Evolutionary conservation across 2,888 invertebrate genomes (phyloP), one percentile per base, ranked within the genome.

Genomic region (Melipona bicolor): DNA sequence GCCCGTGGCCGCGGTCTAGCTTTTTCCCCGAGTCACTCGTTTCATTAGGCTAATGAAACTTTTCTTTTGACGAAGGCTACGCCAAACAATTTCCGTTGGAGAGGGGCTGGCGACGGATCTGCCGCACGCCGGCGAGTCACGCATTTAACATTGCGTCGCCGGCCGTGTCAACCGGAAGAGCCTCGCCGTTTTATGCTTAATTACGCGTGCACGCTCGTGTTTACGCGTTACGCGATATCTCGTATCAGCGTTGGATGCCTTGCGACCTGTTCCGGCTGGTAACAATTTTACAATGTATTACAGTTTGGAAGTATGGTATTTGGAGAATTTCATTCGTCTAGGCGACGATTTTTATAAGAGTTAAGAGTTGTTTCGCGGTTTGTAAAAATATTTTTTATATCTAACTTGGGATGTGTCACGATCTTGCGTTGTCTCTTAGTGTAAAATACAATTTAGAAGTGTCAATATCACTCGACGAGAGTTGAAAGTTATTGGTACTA

Each of bases 41-140:
- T 92, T 92, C 92, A 92, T 92, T 92, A 92, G 90, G 81, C 89
- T 91, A 92, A 92, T 92, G 92, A 92, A 92, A 90, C 87, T 88
- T 90, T 91, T 89, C 89, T 90, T 91, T 84, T 86, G 85, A 86
- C 36, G 84, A 84, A 79, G 77, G 81, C 83, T 73, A 71, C 74
- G 81, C 80, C 80, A 86, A 87, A 89, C 87, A 89, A 87, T 87
- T 87, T 89, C 78, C 1, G 76, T 69, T 54, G 67, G 62, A 59
- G 50, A 71, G 56, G 68, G 75, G 59, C 78, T 52, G 69, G 67
- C 62, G 59, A 24, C 32, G 61, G 24, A 5, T 15, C n/a, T 32
- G 50, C 15, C 49, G 50, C 43, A 3, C 6, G 50, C 9, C n/a
- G 61, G 27, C 43, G 52, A 49, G 67, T 52, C 75, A 75, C 83